phyloP scores from a whole-genome alignment of 1,140 invertebrate species.

The Brachionus plicatilis region DNA sequence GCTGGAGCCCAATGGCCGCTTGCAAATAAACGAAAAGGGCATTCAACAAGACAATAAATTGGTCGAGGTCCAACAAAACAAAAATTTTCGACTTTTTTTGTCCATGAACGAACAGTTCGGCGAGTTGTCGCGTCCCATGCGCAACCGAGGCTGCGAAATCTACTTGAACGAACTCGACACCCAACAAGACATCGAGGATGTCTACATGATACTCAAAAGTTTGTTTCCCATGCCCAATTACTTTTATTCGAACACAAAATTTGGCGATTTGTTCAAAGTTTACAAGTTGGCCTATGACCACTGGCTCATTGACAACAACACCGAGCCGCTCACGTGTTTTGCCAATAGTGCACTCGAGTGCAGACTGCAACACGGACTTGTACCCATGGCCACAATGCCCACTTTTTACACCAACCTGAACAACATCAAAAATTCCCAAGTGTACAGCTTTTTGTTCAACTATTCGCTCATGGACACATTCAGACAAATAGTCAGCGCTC shows the following conservation, averaged over 20 bases:
- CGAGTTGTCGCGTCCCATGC: conserved; percentile 32
- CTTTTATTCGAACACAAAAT: neutral
- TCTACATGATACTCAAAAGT: neutral
- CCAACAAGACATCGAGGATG: neutral
- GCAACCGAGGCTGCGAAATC: conserved; percentile 26
- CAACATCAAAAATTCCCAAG: neutral
- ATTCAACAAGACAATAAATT: conserved; percentile 65
- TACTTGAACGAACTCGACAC: neutral
- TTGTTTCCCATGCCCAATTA: neutral
- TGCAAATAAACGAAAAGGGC: conserved; percentile 86
- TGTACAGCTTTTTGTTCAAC: neutral
- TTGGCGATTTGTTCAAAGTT: neutral
- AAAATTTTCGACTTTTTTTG: conserved; percentile 65
- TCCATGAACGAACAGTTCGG: conserved; percentile 20
- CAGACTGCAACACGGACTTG: neutral
- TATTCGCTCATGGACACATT: neutral
- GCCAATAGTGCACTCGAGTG: neutral
- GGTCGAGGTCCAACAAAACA: conserved; percentile 73
- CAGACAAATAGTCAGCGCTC: neutral
- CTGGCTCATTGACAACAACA: neutral
- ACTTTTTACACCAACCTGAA: neutral
- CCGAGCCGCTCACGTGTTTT: neutral
- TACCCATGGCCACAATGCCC: neutral
- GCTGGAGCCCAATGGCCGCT: conserved; percentile 80
- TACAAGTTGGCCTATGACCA: neutral